Base-by-base conservation (phyloP, 2,888 invertebrate genomes). In the Amphipoea lucens region DNA sequence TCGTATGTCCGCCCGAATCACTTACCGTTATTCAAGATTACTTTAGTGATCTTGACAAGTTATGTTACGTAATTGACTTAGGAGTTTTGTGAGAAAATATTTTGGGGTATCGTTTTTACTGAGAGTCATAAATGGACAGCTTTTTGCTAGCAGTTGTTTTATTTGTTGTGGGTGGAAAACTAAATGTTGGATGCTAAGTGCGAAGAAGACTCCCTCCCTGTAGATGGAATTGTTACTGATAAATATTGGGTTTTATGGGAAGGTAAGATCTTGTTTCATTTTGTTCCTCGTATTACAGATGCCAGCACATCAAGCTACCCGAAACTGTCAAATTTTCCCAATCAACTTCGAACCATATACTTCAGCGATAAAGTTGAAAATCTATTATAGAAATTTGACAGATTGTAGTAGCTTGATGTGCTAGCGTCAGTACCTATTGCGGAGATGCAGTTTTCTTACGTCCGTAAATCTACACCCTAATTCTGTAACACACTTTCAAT, bases 21-120 rank as follows among this genome's bases (percentile, higher is more conserved):
- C 85, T 85, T 85, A 87, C 79, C 85, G 85, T 85, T 78, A 87
- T 76, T 85, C 85, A 87, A 65, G 81, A 87, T 87, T 87, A 78
- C 75, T 87, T 79, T 57, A 71, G 79, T 80, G 84, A 87, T 80
- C 80, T 69, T 81, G 69, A 80, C 77, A 73, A 75, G 81, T 54
- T 78, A 84, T 42, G 81, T 77, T 81, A 54, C 63, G 81, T 84
- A 80, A 85, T 80, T 84, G 87, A 77, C 75, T 77, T 87, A 63
- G 29, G 7, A 74, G 72, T 75, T 78, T 36, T 60, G 17, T 5
- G 54, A 76, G 67, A 74, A 73, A 77, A 83, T 82, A 57, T 68
- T 66, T 86, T 73, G 65, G 75, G 71, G 48, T 65, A 20, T 23
- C 20, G 29, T 40, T 72, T 65, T 85, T 63, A 63, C 5, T 45